These are phyloP conservation scores for Choloepus didactylus DNA, from an alignment of 2,797 vertebrate species.

Conservation along the genomic window DNA sequence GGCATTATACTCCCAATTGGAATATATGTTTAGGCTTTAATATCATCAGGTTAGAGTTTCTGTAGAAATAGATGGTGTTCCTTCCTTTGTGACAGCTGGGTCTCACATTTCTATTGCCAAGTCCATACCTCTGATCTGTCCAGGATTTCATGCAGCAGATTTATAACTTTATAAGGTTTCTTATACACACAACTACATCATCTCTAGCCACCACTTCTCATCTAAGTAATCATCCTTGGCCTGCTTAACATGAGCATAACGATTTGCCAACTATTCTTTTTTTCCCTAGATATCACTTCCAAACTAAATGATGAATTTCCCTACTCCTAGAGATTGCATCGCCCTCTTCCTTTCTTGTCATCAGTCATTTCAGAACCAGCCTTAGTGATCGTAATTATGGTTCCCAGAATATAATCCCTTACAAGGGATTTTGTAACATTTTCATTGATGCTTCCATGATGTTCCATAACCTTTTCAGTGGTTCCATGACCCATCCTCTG, in stretches of 20 bases:
- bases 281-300: conserved; percentile 70
- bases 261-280: conserved; percentile 67
- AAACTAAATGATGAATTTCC: conserved; percentile 77
- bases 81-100: not conserved
- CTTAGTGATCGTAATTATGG: conserved; percentile 64
- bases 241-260: conserved; percentile 70
- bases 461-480: conserved; percentile 59
- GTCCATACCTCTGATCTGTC: not conserved
- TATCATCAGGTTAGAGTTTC: not conserved
- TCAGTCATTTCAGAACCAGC: conserved; percentile 68
- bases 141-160: conserved; percentile 41
- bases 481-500: conserved; percentile 51
- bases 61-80: not conserved
- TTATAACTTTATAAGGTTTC: conserved; percentile 59
- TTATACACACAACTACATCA: conserved; percentile 66
- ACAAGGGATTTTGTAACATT: conserved; percentile 45
- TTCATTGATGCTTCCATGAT: conserved; percentile 57
- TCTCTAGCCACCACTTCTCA: conserved; percentile 75
- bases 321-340: conserved; percentile 71
- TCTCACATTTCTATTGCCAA: conserved; percentile 17
- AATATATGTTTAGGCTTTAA: not conserved
- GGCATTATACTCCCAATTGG: not conserved
- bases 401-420: conserved; percentile 74
- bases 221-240: conserved; percentile 71
- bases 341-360: conserved; percentile 60